Evolutionary conservation across 2,888 invertebrate species (phyloP).

Genomic region (Agrochola lychnidis): DNA sequence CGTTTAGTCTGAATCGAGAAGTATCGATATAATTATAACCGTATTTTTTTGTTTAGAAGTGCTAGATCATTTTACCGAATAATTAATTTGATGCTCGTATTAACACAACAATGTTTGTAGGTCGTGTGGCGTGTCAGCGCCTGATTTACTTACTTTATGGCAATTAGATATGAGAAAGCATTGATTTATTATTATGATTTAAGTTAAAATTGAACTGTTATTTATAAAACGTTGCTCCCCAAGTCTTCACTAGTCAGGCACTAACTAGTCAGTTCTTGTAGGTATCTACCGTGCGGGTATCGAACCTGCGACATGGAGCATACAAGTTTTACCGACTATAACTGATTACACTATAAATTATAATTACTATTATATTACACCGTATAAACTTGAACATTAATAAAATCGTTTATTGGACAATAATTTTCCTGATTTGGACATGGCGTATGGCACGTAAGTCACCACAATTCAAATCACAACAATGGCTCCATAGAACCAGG

Average conservation of each 20-base stretch:
- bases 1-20: no score
- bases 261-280: no score
- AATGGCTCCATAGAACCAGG: neutral
- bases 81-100: conserved; percentile 14
- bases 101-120: neutral
- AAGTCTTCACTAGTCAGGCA: no score
- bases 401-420: neutral
- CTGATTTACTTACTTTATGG: neutral
- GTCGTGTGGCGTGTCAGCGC: neutral
- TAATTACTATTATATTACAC: no score
- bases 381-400: neutral
- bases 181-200: conserved; percentile 1
- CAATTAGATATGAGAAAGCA: conserved; percentile 4
- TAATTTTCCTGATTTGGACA: conserved; percentile 11
- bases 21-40: no score
- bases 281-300: neutral
- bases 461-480: neutral
- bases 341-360: neutral
- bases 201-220: neutral
- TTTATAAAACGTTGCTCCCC: no score
- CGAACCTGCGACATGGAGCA: neutral
- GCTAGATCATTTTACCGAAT: neutral
- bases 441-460: neutral
- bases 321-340: neutral
- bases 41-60: neutral